Percentiles rank a stretch among this genome's conserved stretches.
phyloP scores from a whole-genome alignment of 2,113 vertebrate genomes.

The Marmota monax region DNA sequence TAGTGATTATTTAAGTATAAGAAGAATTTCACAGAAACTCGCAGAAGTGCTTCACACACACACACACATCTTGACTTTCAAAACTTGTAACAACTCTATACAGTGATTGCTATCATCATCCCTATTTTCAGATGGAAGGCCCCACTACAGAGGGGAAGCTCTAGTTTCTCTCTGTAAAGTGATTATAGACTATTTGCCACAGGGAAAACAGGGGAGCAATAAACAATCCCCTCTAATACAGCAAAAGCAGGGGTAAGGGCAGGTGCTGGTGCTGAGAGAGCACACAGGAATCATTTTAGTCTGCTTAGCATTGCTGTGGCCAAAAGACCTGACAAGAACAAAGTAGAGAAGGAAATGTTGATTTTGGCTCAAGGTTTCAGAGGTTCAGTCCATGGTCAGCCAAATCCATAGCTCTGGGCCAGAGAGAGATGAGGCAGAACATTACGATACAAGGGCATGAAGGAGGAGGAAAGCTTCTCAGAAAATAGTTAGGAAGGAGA shows the following conservation, averaged over 20 bases:
- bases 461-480: too few relatives aligned
- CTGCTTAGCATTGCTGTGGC: too few relatives aligned
- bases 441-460: too few relatives aligned
- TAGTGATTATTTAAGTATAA: neutral
- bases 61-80: neutral
- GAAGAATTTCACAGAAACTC: neutral
- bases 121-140: neutral
- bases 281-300: too few relatives aligned
- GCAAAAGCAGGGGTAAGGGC: neutral
- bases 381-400: too few relatives aligned
- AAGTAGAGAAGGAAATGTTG: too few relatives aligned
- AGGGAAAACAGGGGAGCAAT: neutral
- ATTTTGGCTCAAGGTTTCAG: too few relatives aligned
- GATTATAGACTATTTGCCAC: neutral
- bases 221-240: neutral
- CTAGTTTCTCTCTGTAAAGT: neutral
- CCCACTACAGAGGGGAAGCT: neutral
- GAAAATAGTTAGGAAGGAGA: too few relatives aligned
- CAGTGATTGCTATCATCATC: neutral
- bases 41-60: too few relatives aligned
- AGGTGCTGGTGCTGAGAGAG: neutral
- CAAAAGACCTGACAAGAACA: too few relatives aligned
- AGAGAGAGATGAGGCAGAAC: too few relatives aligned
- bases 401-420: too few relatives aligned
- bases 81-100: neutral